Evolutionary conservation across 1,140 invertebrate genomes (phyloP).

Genomic region (Aleiodes sp.): DNA sequence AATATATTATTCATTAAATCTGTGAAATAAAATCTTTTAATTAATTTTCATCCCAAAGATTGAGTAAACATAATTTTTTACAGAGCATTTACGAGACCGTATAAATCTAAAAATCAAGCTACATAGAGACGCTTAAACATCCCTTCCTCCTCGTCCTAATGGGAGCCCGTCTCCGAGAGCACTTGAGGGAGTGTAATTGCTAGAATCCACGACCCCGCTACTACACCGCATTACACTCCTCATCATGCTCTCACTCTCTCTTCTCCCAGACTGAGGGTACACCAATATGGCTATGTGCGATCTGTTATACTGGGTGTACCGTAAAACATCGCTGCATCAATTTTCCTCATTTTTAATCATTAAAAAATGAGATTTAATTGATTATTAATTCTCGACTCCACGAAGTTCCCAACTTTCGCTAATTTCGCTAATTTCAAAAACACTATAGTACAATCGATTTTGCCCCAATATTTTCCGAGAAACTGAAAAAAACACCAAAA

Average conservation of each 20-base stretch:
- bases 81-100: conserved; percentile 7
- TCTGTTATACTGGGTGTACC: conserved; percentile 51
- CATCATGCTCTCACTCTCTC: conserved; percentile 43
- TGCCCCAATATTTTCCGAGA: no score
- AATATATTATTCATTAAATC: no score
- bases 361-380: no score
- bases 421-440: no score
- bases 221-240: conserved; percentile 56
- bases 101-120: conserved; percentile 53
- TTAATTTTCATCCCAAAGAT: background rate
- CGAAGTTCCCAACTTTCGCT: no score
- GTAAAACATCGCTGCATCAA: conserved; percentile 31
- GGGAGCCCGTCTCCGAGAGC: conserved; percentile 59
- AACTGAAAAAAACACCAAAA: no score
- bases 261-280: conserved; percentile 8
- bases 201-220: conserved; percentile 63
- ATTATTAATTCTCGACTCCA: no score
- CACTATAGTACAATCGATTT: no score
- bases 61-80: conserved; percentile 6
- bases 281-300: background rate
- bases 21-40: background rate
- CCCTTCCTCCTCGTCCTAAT: conserved; percentile 60
- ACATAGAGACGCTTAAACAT: conserved; percentile 48
- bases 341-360: background rate
- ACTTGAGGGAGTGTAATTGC: conserved; percentile 66